A percentile compares a stretch with the other conserved stretches of the same genome.
phyloP scores from a whole-genome alignment of 2,797 vertebrate genomes.

The Mormyrops boulengeri region DNA sequence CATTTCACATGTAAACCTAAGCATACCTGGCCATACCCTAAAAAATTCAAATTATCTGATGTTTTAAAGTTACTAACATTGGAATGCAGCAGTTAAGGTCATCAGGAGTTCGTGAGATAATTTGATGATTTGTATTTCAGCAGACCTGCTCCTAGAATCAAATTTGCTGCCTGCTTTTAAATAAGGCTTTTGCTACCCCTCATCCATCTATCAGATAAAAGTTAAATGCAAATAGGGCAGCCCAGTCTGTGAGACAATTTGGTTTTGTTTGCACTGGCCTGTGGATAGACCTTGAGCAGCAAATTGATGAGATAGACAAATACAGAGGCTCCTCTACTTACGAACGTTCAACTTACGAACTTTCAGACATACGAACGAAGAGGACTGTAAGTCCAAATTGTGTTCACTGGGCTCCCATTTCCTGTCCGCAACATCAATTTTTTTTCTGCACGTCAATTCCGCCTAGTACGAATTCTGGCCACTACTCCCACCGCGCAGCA shows the following conservation, averaged over 20 bases:
- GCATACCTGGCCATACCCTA: not conserved
- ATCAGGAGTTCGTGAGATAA: not conserved
- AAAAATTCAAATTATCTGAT: not conserved
- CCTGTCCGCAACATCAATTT: too few species aligned
- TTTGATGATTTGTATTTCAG: not conserved
- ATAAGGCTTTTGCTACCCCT: not conserved
- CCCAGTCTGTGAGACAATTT: slow-evolving; percentile 35
- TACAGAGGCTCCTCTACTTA: too few species aligned
- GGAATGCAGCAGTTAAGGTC: not conserved
- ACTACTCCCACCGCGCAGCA: too few species aligned
- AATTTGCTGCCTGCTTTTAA: not conserved
- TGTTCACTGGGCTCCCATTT: too few species aligned
- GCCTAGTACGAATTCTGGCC: too few species aligned
- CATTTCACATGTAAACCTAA: not conserved
- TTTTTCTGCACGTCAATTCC: too few species aligned
- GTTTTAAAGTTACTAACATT: not conserved
- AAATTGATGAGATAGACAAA: slow-evolving; percentile 35
- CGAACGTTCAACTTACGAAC: too few species aligned
- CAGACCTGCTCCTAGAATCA: not conserved
- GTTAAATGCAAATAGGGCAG: slow-evolving; percentile 27
- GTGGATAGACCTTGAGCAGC: slow-evolving; percentile 35
- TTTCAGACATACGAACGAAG: too few species aligned
- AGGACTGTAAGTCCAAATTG: too few species aligned
- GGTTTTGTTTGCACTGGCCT: slow-evolving; percentile 30
- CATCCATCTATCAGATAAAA: slow-evolving; percentile 31